phyloP scores from a whole-genome alignment of 1,140 invertebrate genomes.

The Trichonephila clavata region DNA sequence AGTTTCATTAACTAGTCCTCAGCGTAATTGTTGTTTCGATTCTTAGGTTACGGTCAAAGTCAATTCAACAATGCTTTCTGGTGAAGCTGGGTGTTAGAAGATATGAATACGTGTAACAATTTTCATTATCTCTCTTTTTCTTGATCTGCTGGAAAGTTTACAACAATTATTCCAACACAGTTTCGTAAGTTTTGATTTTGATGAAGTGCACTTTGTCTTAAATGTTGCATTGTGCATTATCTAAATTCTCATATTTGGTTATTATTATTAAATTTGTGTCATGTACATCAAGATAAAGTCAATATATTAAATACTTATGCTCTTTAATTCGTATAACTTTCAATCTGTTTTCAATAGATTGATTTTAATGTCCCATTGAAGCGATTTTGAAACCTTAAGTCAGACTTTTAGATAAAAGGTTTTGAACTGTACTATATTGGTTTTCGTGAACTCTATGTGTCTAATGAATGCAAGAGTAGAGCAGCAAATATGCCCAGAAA shows the following conservation, averaged over 20 bases:
- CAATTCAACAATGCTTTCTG: not conserved
- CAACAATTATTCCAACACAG: not conserved
- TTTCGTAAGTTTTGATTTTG: not conserved
- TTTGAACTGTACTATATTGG: no score
- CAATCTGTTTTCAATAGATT: not conserved
- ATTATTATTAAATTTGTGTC: not conserved
- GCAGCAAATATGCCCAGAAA: no score
- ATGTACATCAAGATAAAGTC: not conserved
- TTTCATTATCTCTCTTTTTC: not conserved
- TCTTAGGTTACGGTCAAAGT: slow-evolving; percentile 13
- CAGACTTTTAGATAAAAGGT: no score
- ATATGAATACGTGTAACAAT: not conserved
- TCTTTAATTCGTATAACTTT: not conserved
- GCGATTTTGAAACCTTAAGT: no score
- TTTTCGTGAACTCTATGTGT: no score
- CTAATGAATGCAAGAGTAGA: no score
- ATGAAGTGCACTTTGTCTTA: not conserved
- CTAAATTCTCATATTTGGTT: not conserved
- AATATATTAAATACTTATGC: not conserved
- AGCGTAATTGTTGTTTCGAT: not conserved
- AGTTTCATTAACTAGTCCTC: not conserved
- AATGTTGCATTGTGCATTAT: not conserved
- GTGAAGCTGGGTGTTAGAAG: not conserved
- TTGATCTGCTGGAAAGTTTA: not conserved
- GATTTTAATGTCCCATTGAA: no score